phyloP scores from a whole-genome alignment of 2,797 vertebrate genomes.

The Falco berigora region DNA sequence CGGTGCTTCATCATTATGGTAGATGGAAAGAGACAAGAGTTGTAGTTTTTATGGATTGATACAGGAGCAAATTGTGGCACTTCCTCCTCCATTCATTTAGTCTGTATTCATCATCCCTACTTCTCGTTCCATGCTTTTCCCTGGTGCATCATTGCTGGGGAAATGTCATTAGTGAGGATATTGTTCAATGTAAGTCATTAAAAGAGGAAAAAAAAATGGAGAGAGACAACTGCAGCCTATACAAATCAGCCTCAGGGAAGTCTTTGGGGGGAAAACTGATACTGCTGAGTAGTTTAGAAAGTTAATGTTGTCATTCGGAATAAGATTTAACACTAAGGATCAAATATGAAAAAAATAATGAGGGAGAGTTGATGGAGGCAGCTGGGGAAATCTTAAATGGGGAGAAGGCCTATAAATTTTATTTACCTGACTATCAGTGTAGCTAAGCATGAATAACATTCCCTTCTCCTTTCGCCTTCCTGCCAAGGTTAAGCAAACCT shows the following conservation, averaged over 20 bases:
- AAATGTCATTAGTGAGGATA: conserved; percentile 18
- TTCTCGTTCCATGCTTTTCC: background rate
- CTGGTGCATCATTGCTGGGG: background rate
- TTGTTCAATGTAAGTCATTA: background rate
- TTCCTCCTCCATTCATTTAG: background rate
- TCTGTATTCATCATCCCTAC: background rate
- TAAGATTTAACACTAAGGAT: conserved; percentile 3
- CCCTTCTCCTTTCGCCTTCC: background rate
- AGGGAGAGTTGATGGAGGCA: background rate
- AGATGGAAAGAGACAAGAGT: background rate
- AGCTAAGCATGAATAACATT: background rate
- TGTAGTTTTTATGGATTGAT: background rate
- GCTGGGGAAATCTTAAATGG: background rate
- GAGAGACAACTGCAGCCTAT: background rate
- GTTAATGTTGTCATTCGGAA: conserved; percentile 1
- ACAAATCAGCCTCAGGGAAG: background rate
- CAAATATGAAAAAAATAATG: background rate
- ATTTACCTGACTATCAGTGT: background rate
- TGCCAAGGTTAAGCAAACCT: background rate
- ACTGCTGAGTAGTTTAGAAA: conserved; percentile 21
- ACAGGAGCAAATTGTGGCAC: background rate
- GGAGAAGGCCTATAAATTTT: background rate
- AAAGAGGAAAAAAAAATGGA: background rate
- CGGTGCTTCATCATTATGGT: background rate
- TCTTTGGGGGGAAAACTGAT: background rate